phyloP scores from a whole-genome alignment of 2,888 invertebrate genomes.

The Venustoraphidia nigricollis region DNA sequence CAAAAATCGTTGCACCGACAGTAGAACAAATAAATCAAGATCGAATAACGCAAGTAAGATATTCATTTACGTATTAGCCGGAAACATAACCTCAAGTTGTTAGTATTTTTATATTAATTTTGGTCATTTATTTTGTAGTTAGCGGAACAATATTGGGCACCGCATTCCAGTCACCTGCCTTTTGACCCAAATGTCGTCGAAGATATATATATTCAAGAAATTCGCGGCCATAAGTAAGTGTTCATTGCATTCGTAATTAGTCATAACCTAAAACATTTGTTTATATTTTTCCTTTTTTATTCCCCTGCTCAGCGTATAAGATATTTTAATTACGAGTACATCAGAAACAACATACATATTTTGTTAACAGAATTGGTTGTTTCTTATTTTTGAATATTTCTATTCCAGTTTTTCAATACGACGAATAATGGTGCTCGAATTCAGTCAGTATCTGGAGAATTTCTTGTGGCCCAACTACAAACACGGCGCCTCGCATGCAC shows the following conservation, averaged over 20 bases:
- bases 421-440: conserved; percentile 91
- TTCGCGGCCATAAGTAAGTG: conserved; percentile 61
- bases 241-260: conserved; percentile 9
- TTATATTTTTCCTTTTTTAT: conserved; percentile 26
- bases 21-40: conserved; percentile 85
- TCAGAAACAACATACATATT: not conserved
- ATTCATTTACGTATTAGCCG: not conserved
- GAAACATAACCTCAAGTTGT: conserved; percentile 3
- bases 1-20: conserved; percentile 54
- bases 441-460: conserved; percentile 93
- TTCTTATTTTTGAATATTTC: conserved; percentile 5
- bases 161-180: conserved; percentile 60
- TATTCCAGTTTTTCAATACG: conserved; percentile 54
- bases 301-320: not conserved
- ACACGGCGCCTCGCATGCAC: conserved; percentile 64
- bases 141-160: conserved; percentile 86
- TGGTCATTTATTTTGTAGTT: conserved; percentile 40
- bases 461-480: conserved; percentile 93
- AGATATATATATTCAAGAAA: conserved; percentile 77
- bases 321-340: conserved; percentile 10
- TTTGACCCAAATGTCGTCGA: conserved; percentile 71
- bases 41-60: conserved; percentile 64
- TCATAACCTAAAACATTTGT: conserved; percentile 11
- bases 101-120: too few species aligned
- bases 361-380: not conserved